Conservation (phyloP, 2,113 vertebrate species). For the Accipiter cooperii region DNA sequence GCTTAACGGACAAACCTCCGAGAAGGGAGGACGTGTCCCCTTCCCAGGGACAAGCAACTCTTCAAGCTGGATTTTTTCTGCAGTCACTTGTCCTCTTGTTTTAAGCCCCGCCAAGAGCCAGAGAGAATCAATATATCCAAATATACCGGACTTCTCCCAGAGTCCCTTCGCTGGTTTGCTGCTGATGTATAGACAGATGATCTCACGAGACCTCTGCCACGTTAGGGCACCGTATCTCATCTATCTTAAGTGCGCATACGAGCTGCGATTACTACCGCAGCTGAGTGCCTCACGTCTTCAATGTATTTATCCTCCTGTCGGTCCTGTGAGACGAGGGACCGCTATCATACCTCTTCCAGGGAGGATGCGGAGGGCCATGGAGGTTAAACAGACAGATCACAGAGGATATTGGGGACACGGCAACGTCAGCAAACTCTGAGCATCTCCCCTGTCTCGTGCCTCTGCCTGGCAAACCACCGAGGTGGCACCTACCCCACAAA, state of each 20-base stretch:
- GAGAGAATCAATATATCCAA: constrained; percentile 34
- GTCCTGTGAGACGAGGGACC: neutral
- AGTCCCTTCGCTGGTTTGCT: constrained; percentile 38
- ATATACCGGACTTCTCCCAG: constrained; percentile 5
- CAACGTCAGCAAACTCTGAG: rapidly evolving
- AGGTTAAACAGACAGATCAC: neutral
- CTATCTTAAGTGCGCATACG: constrained; percentile 11
- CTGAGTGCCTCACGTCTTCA: neutral
- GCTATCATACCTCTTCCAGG: neutral
- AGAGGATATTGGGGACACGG: neutral
- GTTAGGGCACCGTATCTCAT: constrained; percentile 23
- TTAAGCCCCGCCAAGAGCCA: neutral
- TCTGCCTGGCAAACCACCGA: neutral
- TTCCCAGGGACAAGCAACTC: neutral
- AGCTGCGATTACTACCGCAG: constrained; percentile 4
- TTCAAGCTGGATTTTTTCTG: neutral
- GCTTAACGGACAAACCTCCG: neutral
- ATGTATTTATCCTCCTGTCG: neutral
- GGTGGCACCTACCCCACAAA: neutral
- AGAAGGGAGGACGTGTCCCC: neutral
- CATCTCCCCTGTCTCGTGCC: neutral
- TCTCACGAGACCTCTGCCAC: constrained; percentile 57
- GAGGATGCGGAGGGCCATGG: rapidly evolving
- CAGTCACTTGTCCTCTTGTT: neutral
- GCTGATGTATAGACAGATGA: constrained; percentile 56